Base-by-base conservation (phyloP, 2,888 invertebrate species). In the Nesidiocoris tenuis region DNA sequence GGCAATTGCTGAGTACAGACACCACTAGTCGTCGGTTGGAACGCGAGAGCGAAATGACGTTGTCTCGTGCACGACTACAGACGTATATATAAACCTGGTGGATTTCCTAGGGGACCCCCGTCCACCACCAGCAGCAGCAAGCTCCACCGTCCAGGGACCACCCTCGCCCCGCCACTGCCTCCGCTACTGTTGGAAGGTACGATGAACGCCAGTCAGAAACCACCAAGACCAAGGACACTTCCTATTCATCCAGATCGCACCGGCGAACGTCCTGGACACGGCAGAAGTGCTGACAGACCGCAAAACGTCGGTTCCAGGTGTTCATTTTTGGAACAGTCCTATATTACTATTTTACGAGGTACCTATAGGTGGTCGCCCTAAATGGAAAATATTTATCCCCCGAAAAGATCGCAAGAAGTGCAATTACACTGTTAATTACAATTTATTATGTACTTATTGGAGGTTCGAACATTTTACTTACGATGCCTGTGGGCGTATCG, bases 141-240 rank as follows among this genome's bases (percentile, higher is more conserved):
- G n/a, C n/a, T n/a, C n/a, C n/a, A n/a, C n/a, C n/a, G n/a, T n/a
- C n/a, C n/a, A n/a, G n/a, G n/a, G n/a, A n/a, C n/a, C n/a, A n/a
- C n/a, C 39, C 39, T 39, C 39, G 12, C 39, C n/a, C n/a, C 39
- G 39, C 39, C 39, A 39, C 39, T 39, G 39, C 39, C 39, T 39
- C 39, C 39, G 5, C 39, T 39, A 7, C 3, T 39, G 39, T 12
- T 39, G 39, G 39, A 39, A 39, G 5, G 39, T 39, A 39, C 5
- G n/a, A n/a, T n/a, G n/a, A n/a, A n/a, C n/a, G n/a, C n/a, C n/a
- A 39, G 57, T 9, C 59, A 17, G 70, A 59, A 21, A 25, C 23
- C 25, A 21, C 23, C 70, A 70, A 70, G 70, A 70, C 70, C 70
- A 70, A 70, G 70, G 70, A 70, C 70, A 70, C 70, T 70, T 70